phyloP scores from a whole-genome alignment of 2,888 invertebrate genomes.

The Acleris holmiana region DNA sequence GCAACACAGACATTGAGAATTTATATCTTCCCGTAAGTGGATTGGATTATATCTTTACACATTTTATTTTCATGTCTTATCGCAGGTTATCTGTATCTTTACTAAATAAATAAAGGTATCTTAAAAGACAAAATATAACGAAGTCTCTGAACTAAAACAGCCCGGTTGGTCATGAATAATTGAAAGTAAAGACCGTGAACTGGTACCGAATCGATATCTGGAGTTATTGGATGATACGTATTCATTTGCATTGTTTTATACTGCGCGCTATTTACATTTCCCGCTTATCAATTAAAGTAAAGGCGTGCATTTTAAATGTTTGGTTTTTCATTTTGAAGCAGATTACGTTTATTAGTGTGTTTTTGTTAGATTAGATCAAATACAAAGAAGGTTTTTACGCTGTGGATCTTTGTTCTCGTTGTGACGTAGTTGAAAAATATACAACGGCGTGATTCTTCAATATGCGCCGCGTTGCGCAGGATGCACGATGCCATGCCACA shows the following conservation, averaged over 20 bases:
- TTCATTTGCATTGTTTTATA: constrained; percentile 13
- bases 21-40: no score
- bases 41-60: no score
- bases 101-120: no score
- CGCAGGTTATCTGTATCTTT: no score
- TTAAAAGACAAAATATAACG: no score
- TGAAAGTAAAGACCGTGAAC: constrained; percentile 18
- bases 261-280: neutral
- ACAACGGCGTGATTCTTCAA: neutral
- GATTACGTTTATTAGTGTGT: neutral
- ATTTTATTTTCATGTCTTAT: no score
- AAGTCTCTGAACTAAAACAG: no score
- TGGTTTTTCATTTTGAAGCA: no score
- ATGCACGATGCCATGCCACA: neutral
- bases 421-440: constrained; percentile 1
- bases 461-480: neutral
- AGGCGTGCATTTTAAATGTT: no score
- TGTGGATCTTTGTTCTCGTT: neutral
- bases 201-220: constrained; percentile 23
- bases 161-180: constrained; percentile 18
- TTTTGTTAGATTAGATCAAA: neutral
- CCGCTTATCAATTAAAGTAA: no score
- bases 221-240: constrained; percentile 11
- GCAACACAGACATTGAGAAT: no score
- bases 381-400: neutral